phyloP scores from a whole-genome alignment of 1,140 invertebrate species.

The Drosophila seguyi region DNA sequence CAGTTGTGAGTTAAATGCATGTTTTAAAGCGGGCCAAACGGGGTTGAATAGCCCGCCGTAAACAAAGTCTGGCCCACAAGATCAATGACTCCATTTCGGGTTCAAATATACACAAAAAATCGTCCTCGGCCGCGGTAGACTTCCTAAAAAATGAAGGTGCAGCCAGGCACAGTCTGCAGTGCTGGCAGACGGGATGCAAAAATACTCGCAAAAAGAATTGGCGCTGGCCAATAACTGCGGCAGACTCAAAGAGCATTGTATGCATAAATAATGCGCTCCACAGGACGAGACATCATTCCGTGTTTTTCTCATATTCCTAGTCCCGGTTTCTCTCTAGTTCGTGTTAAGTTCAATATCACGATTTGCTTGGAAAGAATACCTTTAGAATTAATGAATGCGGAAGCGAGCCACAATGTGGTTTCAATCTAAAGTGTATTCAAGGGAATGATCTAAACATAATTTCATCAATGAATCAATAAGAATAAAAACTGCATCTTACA shows the following conservation, averaged over 20 bases:
- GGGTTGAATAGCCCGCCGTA: slow-evolving; percentile 27
- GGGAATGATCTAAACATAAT: too few species aligned
- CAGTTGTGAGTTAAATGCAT: slow-evolving; percentile 55
- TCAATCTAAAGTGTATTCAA: neutral
- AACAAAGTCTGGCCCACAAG: slow-evolving; percentile 74
- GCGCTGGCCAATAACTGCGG: slow-evolving; percentile 70
- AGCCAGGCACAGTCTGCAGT: slow-evolving; percentile 13
- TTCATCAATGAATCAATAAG: neutral
- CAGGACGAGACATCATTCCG: slow-evolving; percentile 8
- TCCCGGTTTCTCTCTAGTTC: neutral
- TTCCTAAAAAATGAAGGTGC: slow-evolving; percentile 56
- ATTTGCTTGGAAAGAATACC: neutral
- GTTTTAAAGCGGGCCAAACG: slow-evolving; percentile 38
- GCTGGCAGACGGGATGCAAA: slow-evolving; percentile 29
- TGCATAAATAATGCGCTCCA: slow-evolving; percentile 77
- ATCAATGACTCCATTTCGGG: slow-evolving; percentile 76
- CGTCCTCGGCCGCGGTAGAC: slow-evolving; percentile 36
- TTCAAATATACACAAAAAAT: slow-evolving; percentile 66
- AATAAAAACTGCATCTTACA: too few species aligned
- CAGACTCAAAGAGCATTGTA: slow-evolving; percentile 82
- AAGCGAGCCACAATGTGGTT: neutral
- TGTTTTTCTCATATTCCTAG: slow-evolving; percentile 7
- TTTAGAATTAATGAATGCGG: too few species aligned
- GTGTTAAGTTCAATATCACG: neutral
- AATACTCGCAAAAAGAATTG: slow-evolving; percentile 34